Conservation (phyloP, 2,797 vertebrate species). For the Arctocebus calabarensis region DNA sequence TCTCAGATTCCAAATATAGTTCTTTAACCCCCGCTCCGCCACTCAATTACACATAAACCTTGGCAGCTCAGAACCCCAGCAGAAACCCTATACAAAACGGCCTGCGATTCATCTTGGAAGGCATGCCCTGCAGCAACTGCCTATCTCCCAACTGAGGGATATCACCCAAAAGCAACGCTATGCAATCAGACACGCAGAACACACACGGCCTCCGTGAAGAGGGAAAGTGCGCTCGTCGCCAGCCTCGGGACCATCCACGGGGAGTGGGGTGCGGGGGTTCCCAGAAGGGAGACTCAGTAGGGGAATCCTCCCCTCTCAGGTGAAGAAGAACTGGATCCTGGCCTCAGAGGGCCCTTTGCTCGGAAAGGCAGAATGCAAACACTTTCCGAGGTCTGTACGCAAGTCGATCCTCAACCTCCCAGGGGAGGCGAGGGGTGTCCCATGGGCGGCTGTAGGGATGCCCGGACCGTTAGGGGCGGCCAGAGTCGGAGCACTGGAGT, state of each 20-base stretch:
- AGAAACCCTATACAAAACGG: slow-evolving; percentile 66
- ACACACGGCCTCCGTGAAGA: slow-evolving; percentile 67
- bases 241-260: slow-evolving; percentile 12
- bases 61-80: slow-evolving; percentile 59
- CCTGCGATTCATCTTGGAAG: slow-evolving; percentile 74
- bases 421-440: slow-evolving; percentile 49
- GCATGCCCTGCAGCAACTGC: slow-evolving; percentile 82
- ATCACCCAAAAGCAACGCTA: slow-evolving; percentile 75
- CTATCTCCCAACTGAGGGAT: slow-evolving; percentile 49
- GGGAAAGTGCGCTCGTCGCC: slow-evolving; percentile 73
- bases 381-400: slow-evolving; percentile 58
- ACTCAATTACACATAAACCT: slow-evolving; percentile 59
- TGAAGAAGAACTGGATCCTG: neutral
- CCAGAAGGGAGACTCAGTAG: neutral
- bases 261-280: neutral
- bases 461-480: neutral
- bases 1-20: slow-evolving; percentile 77
- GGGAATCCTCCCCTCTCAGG: slow-evolving; percentile 56
- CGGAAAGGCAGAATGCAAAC: slow-evolving; percentile 44
- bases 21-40: slow-evolving; percentile 70
- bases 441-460: slow-evolving; percentile 40
- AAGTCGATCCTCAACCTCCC: slow-evolving; percentile 15
- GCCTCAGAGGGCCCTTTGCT: slow-evolving; percentile 53
- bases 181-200: slow-evolving; percentile 75
- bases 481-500: slow-evolving; percentile 47